Base-by-base conservation (phyloP, 2,888 invertebrate genomes). In the Sminthurinus aureus region DNA sequence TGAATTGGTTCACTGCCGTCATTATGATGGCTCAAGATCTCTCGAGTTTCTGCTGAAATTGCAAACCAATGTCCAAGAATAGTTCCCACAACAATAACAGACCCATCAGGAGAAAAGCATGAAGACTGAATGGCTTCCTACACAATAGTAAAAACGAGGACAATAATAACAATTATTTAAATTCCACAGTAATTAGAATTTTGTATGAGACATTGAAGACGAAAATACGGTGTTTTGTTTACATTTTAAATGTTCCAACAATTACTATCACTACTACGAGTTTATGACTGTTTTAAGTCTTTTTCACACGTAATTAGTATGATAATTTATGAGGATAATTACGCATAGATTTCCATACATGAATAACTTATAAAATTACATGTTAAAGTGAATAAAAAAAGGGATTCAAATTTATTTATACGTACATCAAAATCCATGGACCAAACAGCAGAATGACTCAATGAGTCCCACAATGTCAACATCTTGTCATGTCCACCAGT, bases 401-500 rank as follows among this genome's bases (percentile, higher is more conserved):
- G 1, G 38, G 38, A 4, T 38, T 38, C 38, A 38, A 38, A 38
- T 38, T 1, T 38, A 38, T 38, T 38, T 38, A 4, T 38, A 38
- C 90, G 89, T 89, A 92, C 92, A 82, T 95, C 94, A 86, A 97
- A 94, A 89, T 96, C 96, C 91, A 96, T 96, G 90, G 94, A 95
- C 97, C 97, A 97, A 26, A 97, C 94, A 51, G 96, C 95, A 79
- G 95, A 94, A 90, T 96, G 96, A 67, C 95, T 94, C 90, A 96
- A 93, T 0, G 95, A 94, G 91, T 97, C 97, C 97, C 97, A 98
- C 90, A 97, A 92, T 91, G 95, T 95, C 81, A 96, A 91, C 86
- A 94, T 92, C 83, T 94, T 92, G 90, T 96, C 96, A 91, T 94
- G 94, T 84, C 95, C 96, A 2, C 95, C 96, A 18, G 96, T 95